Percentiles rank a stretch among this genome's conserved stretches.
phyloP scores from a whole-genome alignment of 2,797 vertebrate genomes.

The Simalia tracyae region DNA sequence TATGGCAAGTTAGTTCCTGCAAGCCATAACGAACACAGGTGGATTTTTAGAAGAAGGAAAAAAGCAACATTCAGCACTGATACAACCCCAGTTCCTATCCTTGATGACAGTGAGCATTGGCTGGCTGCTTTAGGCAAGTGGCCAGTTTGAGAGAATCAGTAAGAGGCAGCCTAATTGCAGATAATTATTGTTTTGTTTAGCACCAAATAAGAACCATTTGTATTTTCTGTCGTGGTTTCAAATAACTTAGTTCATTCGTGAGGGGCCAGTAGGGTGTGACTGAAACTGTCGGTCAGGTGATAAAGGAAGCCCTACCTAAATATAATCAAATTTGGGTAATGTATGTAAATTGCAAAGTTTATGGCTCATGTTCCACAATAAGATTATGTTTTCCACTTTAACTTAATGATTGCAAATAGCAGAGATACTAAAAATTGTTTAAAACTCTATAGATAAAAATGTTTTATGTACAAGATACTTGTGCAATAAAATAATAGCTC shows the following conservation, averaged over 20 bases:
- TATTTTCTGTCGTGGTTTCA: background rate
- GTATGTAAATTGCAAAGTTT: background rate
- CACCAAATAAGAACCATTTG: background rate
- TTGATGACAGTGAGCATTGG: background rate
- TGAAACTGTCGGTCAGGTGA: background rate
- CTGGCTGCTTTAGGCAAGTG: background rate
- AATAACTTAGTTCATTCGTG: background rate
- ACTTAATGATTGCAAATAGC: background rate
- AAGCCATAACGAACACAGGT: background rate
- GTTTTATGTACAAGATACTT: background rate
- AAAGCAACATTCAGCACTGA: background rate
- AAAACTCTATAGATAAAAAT: background rate
- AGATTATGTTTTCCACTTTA: background rate
- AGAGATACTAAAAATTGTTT: background rate
- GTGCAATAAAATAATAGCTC: background rate
- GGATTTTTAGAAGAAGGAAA: background rate
- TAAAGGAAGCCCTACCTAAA: background rate
- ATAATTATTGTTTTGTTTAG: background rate
- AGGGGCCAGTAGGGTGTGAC: background rate
- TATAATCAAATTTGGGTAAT: background rate
- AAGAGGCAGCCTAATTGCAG: background rate
- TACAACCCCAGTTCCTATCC: no score
- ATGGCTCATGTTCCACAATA: background rate
- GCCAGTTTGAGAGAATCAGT: background rate
- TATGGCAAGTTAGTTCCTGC: background rate